Percentiles rank a stretch among this genome's conserved stretches.
Conservation (phyloP, 2,113 vertebrate genomes). For the Pampusana beccarii region DNA sequence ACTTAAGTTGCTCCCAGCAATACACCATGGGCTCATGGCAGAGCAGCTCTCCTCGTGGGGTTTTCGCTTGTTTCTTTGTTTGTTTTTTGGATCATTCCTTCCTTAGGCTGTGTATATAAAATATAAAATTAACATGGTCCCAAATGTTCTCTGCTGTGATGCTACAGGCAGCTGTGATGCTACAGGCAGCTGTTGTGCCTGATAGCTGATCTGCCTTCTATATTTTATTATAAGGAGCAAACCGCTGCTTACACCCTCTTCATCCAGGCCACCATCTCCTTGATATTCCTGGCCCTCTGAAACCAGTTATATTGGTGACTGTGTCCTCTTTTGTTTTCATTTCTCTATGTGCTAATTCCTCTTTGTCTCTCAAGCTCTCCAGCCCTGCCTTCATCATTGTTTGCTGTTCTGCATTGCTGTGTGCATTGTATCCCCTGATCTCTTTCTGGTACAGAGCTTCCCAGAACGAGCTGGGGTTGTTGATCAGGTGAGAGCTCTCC, state of each 20-base stretch:
- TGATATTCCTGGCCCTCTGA: constrained; percentile 29
- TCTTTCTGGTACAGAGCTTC: constrained; percentile 63
- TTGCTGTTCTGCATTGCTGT: constrained; percentile 49
- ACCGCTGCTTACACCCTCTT: not conserved
- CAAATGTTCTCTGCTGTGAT: not conserved
- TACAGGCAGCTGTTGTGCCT: not conserved
- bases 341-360: constrained; percentile 56
- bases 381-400: constrained; percentile 60
- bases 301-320: constrained; percentile 47
- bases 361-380: constrained; percentile 60
- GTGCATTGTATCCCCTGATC: constrained; percentile 53
- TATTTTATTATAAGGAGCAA: not conserved
- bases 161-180: not conserved
- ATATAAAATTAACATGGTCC: not conserved
- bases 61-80: not conserved
- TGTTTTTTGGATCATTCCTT: not conserved
- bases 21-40: not conserved
- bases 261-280: not conserved
- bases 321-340: constrained; percentile 56
- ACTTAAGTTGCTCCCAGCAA: not conserved
- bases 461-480: constrained; percentile 25
- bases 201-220: not conserved
- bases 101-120: not conserved
- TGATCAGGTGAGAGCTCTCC: constrained; percentile 48
- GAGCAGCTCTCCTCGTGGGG: not conserved